These are phyloP conservation scores for Camarhynchus parvulus DNA, from an alignment of 2,113 vertebrate genomes.

Conservation along the genomic window DNA sequence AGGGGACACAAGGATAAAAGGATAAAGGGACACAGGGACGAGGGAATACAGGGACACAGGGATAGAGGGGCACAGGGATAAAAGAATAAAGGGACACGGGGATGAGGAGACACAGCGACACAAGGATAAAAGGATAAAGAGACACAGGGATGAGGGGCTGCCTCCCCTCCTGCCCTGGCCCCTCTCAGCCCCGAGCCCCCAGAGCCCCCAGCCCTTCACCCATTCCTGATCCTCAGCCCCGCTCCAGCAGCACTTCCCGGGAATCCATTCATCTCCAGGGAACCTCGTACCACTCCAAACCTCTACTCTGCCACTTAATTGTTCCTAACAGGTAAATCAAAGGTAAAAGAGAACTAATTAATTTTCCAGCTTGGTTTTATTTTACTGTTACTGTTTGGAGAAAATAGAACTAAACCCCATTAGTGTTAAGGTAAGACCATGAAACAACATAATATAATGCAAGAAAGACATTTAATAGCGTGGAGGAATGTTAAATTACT, in stretches of 20 bases:
- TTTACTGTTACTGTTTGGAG: conserved; percentile 87
- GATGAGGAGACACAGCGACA: background rate
- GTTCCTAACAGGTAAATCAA: conserved; percentile 86
- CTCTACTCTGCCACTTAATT: conserved; percentile 75
- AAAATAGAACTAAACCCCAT: conserved; percentile 88
- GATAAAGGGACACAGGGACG: rapidly evolving
- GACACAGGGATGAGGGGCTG: background rate
- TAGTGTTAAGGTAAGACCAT: conserved; percentile 88
- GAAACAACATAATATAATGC: conserved; percentile 89
- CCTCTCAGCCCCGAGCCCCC: background rate
- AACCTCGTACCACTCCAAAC: conserved; percentile 69
- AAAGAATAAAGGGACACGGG: rapidly evolving
- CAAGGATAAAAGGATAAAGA: rapidly evolving
- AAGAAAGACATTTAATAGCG: conserved; percentile 89
- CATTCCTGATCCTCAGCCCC: conserved; percentile 39
- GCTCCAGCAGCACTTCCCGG: conserved; percentile 11
- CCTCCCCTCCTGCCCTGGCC: background rate
- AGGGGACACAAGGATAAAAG: rapidly evolving
- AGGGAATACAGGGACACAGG: rapidly evolving
- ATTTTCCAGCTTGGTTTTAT: conserved; percentile 83
- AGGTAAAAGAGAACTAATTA: conserved; percentile 86
- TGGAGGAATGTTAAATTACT: conserved; percentile 88
- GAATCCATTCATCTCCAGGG: conserved; percentile 53
- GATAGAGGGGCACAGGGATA: rapidly evolving
- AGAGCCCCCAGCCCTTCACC: background rate